phyloP scores from a whole-genome alignment of 2,797 vertebrate species.

The Picus viridis region DNA sequence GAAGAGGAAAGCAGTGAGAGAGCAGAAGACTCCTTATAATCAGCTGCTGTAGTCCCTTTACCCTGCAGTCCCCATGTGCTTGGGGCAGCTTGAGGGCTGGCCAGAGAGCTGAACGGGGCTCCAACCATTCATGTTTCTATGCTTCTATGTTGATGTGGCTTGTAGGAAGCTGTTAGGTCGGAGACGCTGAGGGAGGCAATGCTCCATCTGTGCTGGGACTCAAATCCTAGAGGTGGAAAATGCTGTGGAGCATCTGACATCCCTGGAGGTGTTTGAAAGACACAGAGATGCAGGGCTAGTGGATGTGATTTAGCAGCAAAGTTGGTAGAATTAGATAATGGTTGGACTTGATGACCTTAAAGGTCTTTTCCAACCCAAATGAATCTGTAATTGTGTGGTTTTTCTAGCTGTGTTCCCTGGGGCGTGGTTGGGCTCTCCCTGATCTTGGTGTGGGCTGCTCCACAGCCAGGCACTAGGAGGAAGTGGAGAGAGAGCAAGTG shows the following conservation, averaged over 20 bases:
- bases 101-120: background rate
- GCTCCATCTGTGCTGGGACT: background rate
- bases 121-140: background rate
- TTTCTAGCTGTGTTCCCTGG: background rate
- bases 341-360: too few relatives aligned
- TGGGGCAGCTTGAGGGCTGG: background rate
- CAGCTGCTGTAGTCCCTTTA: background rate
- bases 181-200: background rate
- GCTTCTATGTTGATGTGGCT: background rate
- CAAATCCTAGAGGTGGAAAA: background rate
- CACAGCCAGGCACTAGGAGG: background rate
- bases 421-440: background rate
- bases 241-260: background rate
- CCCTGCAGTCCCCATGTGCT: background rate
- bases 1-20: background rate
- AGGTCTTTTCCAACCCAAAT: too few relatives aligned
- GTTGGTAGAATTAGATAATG: too few relatives aligned
- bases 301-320: too few relatives aligned
- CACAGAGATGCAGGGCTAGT: too few relatives aligned
- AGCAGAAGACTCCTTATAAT: background rate
- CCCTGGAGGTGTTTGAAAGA: too few relatives aligned
- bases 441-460: background rate
- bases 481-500: background rate
- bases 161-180: background rate
- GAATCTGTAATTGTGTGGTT: too few relatives aligned